phyloP scores from a whole-genome alignment of 2,888 invertebrate genomes.

The Acrobasis repandana region DNA sequence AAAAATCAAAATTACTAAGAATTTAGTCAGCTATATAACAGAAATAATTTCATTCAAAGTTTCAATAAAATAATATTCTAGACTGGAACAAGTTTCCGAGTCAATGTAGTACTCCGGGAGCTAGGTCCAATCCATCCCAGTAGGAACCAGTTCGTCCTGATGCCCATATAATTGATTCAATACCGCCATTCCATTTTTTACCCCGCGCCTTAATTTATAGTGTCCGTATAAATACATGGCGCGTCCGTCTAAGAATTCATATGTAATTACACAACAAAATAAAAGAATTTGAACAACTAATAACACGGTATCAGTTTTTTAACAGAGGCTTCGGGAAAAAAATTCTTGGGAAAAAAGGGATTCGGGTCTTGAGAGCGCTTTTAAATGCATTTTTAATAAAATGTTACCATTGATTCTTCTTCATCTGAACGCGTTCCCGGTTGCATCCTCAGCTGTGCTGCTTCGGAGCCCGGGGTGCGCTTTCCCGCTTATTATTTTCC shows the following conservation, averaged over 20 bases:
- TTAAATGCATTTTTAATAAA: no score
- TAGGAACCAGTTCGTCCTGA: slow-evolving; percentile 56
- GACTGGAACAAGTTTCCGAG: not conserved
- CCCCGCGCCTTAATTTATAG: slow-evolving; percentile 45
- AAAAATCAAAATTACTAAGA: no score
- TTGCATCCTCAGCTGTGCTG: no score
- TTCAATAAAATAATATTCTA: not conserved
- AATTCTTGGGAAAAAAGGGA: not conserved
- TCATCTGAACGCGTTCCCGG: no score
- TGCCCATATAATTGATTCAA: slow-evolving; percentile 62
- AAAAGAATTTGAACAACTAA: slow-evolving; percentile 50
- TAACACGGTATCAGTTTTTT: slow-evolving; percentile 43
- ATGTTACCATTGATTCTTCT: no score
- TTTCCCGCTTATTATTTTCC: no score
- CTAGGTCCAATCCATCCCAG: slow-evolving; percentile 36
- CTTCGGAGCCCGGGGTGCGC: no score
- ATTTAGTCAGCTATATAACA: no score
- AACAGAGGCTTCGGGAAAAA: not conserved
- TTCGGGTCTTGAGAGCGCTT: not conserved
- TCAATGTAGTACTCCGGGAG: slow-evolving; percentile 18
- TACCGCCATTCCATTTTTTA: slow-evolving; percentile 53
- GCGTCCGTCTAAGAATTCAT: slow-evolving; percentile 53
- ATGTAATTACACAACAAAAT: slow-evolving; percentile 62
- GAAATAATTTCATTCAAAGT: no score
- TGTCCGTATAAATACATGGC: slow-evolving; percentile 28